Evolutionary conservation across 2,797 vertebrate species (phyloP).

Genomic region (Peromyscus nudipes): DNA sequence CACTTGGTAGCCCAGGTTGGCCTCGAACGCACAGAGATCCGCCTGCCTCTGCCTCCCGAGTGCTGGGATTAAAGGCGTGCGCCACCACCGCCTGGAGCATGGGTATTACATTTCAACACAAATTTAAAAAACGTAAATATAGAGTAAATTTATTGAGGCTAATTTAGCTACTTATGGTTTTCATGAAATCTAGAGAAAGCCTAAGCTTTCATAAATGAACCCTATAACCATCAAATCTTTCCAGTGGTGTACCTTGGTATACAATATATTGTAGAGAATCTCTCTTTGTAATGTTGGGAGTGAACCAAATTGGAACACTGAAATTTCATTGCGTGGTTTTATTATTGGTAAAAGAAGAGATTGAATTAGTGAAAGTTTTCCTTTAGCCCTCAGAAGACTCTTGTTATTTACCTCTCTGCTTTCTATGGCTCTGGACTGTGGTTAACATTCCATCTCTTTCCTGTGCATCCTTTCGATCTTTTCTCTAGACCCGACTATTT

Average conservation of each 20-base stretch:
- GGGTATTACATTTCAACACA: too few species aligned
- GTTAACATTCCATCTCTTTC: background rate
- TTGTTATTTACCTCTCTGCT: background rate
- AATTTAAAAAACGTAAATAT: background rate
- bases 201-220: conserved; percentile 11
- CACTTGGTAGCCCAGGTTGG: too few species aligned
- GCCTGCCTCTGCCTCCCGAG: too few species aligned
- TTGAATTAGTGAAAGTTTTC: background rate
- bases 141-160: conserved; percentile 15
- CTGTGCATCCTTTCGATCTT: background rate
- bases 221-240: background rate
- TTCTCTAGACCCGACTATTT: background rate
- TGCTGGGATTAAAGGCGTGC: too few species aligned
- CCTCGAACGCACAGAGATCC: too few species aligned
- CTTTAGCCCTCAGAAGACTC: background rate
- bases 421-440: background rate
- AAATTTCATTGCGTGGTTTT: conserved; percentile 17
- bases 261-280: background rate
- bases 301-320: background rate
- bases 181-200: conserved; percentile 11
- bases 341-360: conserved; percentile 1
- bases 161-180: background rate
- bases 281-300: background rate
- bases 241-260: background rate
- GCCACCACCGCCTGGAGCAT: too few species aligned